Base-by-base conservation (phyloP, 2,797 vertebrate species). In the Rhadinocentrus ornatus region DNA sequence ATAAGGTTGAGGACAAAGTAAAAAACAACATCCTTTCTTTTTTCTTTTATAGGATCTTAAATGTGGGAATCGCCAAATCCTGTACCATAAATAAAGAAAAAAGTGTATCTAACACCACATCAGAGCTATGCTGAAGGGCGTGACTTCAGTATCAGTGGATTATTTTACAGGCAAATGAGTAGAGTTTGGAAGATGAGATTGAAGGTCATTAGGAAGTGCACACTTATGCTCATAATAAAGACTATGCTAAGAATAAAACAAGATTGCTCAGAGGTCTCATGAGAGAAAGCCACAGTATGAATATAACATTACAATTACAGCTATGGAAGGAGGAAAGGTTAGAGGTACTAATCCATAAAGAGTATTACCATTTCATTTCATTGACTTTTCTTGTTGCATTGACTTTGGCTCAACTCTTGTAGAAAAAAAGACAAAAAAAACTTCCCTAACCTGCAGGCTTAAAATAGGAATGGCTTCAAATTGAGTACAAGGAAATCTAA, bases 41-140 rank as follows among this genome's bases (percentile, higher is more conserved):
- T 79, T 83, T 74, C 70, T 66, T 84, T 73, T 67, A 83, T 66
- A 68, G 48, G 31, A 66, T 84, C 67, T 71, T 48, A 35, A 78
- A 29, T 73, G 71, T 78, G 60, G 55, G 69, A 82, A 83, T 83
- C 78, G 74, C 60, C 3, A 7, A 82, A 83, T 20, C 35, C 48
- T 7, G 46, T 46, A 59, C 66, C 63, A 72, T 71, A 80, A 63
- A 68, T 34, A 64, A 60, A 73, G 61, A 67, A 58, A 56, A 73
- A 56, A 34, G 76, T 48, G 82, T 82, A 89, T 80, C 64, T 73
- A 85, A 89, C 86, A 84, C 73, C 66, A 69, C 56, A 24, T 62
- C 57, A n/a, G 7, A 69, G 88, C 84, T 90, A 92, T 93, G 92
- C 91, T 87, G 85, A 89, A 87, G 68, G 77, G 79, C 78, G 59